A percentile compares a stretch with the other conserved stretches of the same genome.
These are phyloP conservation scores for Calephelis nemesis DNA, from an alignment of 1,140 invertebrate species.

Conservation along the genomic window DNA sequence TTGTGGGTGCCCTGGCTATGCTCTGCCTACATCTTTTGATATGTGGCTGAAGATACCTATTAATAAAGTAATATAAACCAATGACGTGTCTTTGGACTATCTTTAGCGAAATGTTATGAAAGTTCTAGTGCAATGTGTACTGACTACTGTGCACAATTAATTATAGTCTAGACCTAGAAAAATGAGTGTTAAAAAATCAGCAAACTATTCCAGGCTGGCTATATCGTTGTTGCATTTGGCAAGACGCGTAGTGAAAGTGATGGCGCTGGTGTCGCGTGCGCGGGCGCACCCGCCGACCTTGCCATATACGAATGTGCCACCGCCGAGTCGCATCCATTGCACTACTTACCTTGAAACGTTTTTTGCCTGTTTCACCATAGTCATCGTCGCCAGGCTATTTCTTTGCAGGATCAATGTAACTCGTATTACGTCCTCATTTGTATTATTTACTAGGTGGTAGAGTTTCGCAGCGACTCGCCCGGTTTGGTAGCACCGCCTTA, in stretches of 20 bases:
- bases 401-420: conserved; percentile 6
- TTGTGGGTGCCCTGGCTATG: too few species aligned
- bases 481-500: too few species aligned
- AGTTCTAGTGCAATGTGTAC: too few species aligned
- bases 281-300: conserved; percentile 69
- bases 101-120: too few species aligned
- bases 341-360: conserved; percentile 52
- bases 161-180: not conserved
- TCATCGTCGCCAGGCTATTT: conserved; percentile 31
- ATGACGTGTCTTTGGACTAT: too few species aligned
- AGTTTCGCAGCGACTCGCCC: too few species aligned
- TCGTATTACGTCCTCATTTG: not conserved
- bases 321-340: conserved; percentile 44
- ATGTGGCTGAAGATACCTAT: too few species aligned
- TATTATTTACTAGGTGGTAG: too few species aligned
- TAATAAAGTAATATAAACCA: too few species aligned
- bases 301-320: conserved; percentile 54
- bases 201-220: conserved; percentile 39
- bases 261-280: conserved; percentile 68
- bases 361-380: conserved; percentile 50
- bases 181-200: not conserved
- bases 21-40: too few species aligned
- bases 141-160: too few species aligned
- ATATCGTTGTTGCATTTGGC: conserved; percentile 62
- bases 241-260: conserved; percentile 76